Conservation (phyloP, 2,113 vertebrate genomes). For the Neodon shergylaensis region DNA sequence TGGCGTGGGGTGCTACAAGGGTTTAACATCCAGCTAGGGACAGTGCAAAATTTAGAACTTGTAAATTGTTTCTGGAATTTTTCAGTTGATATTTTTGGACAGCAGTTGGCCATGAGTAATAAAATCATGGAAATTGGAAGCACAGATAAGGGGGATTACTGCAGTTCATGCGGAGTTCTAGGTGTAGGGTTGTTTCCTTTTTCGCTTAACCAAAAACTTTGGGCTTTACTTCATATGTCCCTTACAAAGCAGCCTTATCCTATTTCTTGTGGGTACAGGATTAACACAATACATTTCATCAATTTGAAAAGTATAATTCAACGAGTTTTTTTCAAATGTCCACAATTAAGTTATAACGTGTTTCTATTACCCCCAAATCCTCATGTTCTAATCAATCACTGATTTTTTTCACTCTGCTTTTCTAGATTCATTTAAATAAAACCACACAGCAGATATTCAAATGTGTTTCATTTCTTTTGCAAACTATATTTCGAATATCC, state of each 20-base stretch:
- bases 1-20: neutral
- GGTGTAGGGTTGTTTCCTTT: neutral
- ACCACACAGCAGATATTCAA: neutral
- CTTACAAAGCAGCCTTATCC: neutral
- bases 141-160: neutral
- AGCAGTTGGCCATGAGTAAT: neutral
- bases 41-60: neutral
- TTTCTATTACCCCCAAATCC: neutral
- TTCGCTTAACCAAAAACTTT: neutral
- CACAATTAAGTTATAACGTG: neutral
- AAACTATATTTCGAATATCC: neutral
- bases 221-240: neutral
- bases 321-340: conserved; percentile 35
- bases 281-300: conserved; percentile 9
- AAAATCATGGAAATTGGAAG: neutral
- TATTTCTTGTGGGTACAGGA: conserved; percentile 29
- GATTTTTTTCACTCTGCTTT: neutral
- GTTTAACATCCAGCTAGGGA: neutral
- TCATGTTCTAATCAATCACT: neutral
- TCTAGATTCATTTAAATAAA: conserved; percentile 28
- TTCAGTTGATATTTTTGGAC: neutral
- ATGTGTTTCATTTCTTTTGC: conserved; percentile 28
- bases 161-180: neutral
- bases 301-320: conserved; percentile 17
- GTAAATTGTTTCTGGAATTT: neutral